phyloP scores from a whole-genome alignment of 2,113 vertebrate genomes.

The Arizona elegans region DNA sequence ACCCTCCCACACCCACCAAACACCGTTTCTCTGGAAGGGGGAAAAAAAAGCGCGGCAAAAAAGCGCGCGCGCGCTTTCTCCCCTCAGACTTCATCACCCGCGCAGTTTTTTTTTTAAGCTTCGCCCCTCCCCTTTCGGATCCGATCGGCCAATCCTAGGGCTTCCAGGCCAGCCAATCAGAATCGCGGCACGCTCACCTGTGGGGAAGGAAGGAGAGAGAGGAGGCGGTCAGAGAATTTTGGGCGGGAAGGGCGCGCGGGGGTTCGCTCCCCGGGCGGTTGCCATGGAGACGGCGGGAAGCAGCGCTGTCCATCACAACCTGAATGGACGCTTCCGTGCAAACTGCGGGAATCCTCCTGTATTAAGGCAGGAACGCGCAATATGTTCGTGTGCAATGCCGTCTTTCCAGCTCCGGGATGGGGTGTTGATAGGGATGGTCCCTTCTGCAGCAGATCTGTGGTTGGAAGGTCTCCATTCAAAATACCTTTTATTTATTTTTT shows the following conservation, averaged over 20 bases:
- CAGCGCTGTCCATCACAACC: slow-evolving; percentile 18
- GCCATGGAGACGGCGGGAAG: slow-evolving; percentile 64
- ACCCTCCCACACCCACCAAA: not conserved
- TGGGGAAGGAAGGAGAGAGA: not conserved
- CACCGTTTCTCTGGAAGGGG: rapidly evolving
- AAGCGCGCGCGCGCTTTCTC: not conserved
- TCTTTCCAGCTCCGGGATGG: not conserved
- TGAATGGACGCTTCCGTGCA: not conserved
- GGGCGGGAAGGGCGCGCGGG: rapidly evolving
- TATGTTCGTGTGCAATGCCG: not conserved
- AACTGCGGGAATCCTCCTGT: no score
- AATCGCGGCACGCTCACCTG: no score
- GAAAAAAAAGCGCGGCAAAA: rapidly evolving
- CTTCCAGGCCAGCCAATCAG: not conserved
- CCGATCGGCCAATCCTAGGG: not conserved
- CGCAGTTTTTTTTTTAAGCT: not conserved
- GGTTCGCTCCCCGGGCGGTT: slow-evolving; percentile 33
- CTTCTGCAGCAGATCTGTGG: not conserved
- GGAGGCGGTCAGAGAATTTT: not conserved
- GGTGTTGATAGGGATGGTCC: not conserved
- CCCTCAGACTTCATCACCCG: not conserved
- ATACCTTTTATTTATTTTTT: no score
- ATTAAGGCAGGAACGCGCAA: no score
- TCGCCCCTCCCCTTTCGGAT: not conserved
- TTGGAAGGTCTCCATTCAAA: no score